A percentile compares a stretch with the other conserved stretches of the same genome.
These are phyloP conservation scores for Avahi laniger DNA, from an alignment of 2,797 vertebrate species.

Conservation along the genomic window DNA sequence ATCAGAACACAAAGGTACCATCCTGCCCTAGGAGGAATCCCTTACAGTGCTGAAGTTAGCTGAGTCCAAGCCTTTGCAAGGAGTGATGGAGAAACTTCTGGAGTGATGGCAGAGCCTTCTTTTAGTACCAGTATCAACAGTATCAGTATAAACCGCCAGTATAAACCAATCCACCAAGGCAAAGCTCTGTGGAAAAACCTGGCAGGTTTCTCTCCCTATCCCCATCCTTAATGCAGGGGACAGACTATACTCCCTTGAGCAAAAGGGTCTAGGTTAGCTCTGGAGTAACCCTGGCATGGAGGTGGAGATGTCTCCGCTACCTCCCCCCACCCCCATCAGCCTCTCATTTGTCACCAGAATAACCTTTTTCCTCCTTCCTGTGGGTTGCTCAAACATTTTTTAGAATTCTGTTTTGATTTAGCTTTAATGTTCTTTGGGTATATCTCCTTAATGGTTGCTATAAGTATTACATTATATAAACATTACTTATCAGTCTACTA, in stretches of 20 bases:
- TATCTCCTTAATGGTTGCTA: not conserved
- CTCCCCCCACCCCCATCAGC: not conserved
- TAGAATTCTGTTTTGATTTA: not conserved
- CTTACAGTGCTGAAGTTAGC: not conserved
- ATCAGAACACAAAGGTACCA: conserved; percentile 20
- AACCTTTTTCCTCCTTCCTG: not conserved
- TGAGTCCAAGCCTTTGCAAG: not conserved
- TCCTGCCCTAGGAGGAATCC: not conserved
- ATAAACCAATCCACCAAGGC: not conserved
- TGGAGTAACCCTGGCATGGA: not conserved
- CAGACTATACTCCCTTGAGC: not conserved
- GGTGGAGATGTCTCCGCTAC: not conserved
- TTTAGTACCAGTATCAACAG: not conserved
- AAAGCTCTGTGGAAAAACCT: not conserved
- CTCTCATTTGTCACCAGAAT: not conserved
- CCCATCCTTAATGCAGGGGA: not conserved
- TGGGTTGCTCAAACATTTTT: not conserved
- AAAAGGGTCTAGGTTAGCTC: not conserved
- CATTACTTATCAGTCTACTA: not conserved
- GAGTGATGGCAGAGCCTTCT: not conserved
- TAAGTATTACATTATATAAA: not conserved
- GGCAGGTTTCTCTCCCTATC: not conserved
- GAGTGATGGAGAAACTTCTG: not conserved
- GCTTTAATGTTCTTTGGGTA: not conserved
- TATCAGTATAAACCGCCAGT: not conserved